Conservation (phyloP, 2,888 invertebrate species). For the Amblyjoppa proteus region DNA sequence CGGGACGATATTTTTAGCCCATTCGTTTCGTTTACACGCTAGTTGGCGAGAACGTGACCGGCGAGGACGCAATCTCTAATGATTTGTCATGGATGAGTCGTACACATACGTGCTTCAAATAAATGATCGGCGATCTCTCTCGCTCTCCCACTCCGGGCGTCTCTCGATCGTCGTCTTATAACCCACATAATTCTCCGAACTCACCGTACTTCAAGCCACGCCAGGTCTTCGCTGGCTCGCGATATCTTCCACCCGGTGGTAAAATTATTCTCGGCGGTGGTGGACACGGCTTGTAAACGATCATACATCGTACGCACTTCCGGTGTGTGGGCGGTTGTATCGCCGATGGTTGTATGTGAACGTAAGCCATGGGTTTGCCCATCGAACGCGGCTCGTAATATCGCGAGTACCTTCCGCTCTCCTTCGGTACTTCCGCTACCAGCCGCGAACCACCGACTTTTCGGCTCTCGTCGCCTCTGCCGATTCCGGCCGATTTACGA, state of each 20-base stretch:
- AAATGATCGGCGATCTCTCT: background rate
- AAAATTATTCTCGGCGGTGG: slow-evolving; percentile 75
- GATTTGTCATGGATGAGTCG: slow-evolving; percentile 63
- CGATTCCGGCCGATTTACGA: background rate
- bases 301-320: slow-evolving; percentile 81
- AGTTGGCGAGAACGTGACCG: slow-evolving; percentile 29
- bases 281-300: slow-evolving; percentile 81
- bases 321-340: slow-evolving; percentile 73
- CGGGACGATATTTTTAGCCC: slow-evolving; percentile 66
- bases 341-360: slow-evolving; percentile 79
- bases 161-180: background rate
- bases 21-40: slow-evolving; percentile 41
- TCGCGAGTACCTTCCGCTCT: slow-evolving; percentile 69
- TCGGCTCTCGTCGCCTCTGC: slow-evolving; percentile 4
- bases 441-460: slow-evolving; percentile 17
- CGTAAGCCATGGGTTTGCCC: slow-evolving; percentile 79
- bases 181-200: slow-evolving; percentile 38
- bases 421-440: slow-evolving; percentile 8
- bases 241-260: slow-evolving; percentile 76
- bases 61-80: slow-evolving; percentile 56
- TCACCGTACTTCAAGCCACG: slow-evolving; percentile 79
- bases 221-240: slow-evolving; percentile 77
- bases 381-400: slow-evolving; percentile 62
- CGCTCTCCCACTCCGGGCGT: too few species aligned
- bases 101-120: slow-evolving; percentile 26